Base-by-base conservation (phyloP, 2,888 invertebrate genomes). In the Sminthurinus aureus region DNA sequence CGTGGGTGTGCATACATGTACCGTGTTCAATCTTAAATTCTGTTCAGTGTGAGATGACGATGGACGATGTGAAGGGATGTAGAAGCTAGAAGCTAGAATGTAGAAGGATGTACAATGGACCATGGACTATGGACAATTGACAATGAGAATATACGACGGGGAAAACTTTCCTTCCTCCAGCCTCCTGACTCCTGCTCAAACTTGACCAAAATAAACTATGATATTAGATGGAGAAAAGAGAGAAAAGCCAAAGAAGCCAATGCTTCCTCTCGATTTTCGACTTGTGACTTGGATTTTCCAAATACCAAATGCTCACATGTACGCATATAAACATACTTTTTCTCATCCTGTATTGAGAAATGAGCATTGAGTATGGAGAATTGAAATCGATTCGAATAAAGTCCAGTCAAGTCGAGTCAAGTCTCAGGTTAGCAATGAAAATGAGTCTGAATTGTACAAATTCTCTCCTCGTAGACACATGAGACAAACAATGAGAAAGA, bases 121-220 rank as follows among this genome's bases (percentile, higher is more conserved):
- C 6, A 38, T 6, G 38, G 38, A 38, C 4, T 13, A 58, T 58
- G 58, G 58, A 58, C 58, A 58, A 58, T 58, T 13, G 58, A 58
- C 58, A 58, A 58, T 18, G 58, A 58, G 15, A 18, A 58, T 15
- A 13, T 13, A 58, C 18, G 18, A 13, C 9, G 18, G 58, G 9
- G 4, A 58, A 58, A 58, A 58, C 15, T 58, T 58, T 38, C 38
- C 38, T 4, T 38, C 38, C 38, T 38, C 38, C 3, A 38, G 1
- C 38, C 38, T 38, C 38, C 58, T 58, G 58, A 2, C 58, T 58
- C 18, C 15, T 18, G 13, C 13, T 58, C 13, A 58, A 58, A 58
- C 58, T 58, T 58, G 58, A 58, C 58, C 58, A 58, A 58, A 58
- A 58, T 58, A 58, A 58, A 58, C 58, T 58, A 58, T 58, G 58